A percentile compares a stretch with the other conserved stretches of the same genome.
phyloP scores from a whole-genome alignment of 2,888 invertebrate species.

The Sphaeridia pumilis region DNA sequence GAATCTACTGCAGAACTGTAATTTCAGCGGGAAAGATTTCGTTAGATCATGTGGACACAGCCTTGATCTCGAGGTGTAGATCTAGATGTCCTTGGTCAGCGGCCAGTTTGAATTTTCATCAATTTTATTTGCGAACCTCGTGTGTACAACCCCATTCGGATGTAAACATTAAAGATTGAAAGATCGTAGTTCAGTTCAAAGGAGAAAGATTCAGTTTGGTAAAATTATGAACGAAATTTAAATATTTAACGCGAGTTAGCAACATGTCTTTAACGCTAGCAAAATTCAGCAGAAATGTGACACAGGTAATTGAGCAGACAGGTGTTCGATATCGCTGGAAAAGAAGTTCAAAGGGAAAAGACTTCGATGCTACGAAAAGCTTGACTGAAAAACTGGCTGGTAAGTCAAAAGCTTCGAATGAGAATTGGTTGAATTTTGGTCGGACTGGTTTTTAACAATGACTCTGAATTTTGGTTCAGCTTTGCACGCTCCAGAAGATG shows the following conservation, averaged over 20 bases:
- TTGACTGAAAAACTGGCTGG: conserved; percentile 58
- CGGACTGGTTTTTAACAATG: conserved; percentile 1
- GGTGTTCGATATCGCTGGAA: conserved; percentile 46
- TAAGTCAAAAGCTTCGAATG: conserved; percentile 33
- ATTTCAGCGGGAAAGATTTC: too few species aligned
- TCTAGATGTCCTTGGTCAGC: too few species aligned
- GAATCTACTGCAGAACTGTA: too few species aligned
- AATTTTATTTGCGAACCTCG: too few species aligned
- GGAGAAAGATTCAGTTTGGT: too few species aligned
- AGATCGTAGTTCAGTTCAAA: too few species aligned
- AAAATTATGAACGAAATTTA: too few species aligned
- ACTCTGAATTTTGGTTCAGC: not conserved
- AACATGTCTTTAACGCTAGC: conserved; percentile 21
- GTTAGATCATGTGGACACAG: too few species aligned
- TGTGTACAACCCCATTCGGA: too few species aligned
- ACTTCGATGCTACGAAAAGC: conserved; percentile 55
- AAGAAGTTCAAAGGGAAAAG: conserved; percentile 50
- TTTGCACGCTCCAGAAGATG: not conserved
- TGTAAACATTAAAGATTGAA: too few species aligned
- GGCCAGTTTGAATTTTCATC: too few species aligned
- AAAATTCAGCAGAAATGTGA: conserved; percentile 9
- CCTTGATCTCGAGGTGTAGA: too few species aligned
- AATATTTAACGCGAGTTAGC: not conserved
- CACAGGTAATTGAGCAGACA: conserved; percentile 18
- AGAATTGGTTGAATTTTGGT: not conserved